Evolutionary conservation across 2,888 invertebrate species (phyloP), one percentile per base, ranked within the genome.

Genomic region (Allacma fusca): DNA sequence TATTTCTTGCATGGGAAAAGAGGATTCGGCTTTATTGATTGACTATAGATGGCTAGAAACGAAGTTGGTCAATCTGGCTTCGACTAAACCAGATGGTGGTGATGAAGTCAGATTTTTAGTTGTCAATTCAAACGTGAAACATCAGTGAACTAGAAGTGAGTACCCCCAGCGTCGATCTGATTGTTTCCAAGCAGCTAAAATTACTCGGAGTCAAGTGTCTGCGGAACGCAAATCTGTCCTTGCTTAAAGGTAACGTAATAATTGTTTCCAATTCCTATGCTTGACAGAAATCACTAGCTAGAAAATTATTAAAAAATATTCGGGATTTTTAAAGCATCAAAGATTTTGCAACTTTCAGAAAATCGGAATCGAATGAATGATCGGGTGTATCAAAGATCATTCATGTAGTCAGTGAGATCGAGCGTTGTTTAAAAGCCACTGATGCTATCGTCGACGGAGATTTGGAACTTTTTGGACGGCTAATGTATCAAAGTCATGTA

Each of bases 51-150:
- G 91, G 0, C 86, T 93, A 84, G 90, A 91, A 85, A 90, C 92
- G 16, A 90, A 90, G 77, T 90, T 92, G 81, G 92, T 97, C 80
- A 93, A 93, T 7, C 88, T 97, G 85, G 87, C 89, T 71, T 40
- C 34, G n/a, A 84, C 78, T 57, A 78, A 77, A 29, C 43, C 64
- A 1, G 44, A 68, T 0, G 79, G 71, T 23, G 78, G 65, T 12
- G 90, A 91, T 75, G 90, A 90, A 0, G 88, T 93, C 19, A 90
- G 91, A 0, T 90, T 97, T 81, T 87, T 97, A 81, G 93, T 97
- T 81, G 94, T 92, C 76, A 96, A 97, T 88, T 94, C 96, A 0
- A 96, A 96, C 87, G 94, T 97, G 59, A 94, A 94, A 85, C 97
- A 97, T 86, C 92, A 94, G 86, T 88, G 97, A 81, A 92, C 93